phyloP scores from a whole-genome alignment of 2,113 vertebrate genomes.

The Sardina pilchardus region DNA sequence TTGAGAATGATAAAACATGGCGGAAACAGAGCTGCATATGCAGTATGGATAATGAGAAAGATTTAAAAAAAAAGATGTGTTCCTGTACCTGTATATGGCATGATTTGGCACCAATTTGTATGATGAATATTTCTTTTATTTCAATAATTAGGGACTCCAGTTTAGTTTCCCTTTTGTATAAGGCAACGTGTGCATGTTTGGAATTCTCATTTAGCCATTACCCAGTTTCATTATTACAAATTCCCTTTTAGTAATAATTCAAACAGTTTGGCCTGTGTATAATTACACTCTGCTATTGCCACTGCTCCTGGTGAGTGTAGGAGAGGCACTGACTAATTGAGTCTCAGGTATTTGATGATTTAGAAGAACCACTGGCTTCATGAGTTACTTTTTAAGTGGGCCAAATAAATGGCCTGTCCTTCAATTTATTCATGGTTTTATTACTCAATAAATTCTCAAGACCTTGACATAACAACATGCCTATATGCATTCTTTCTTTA shows the following conservation, averaged over 20 bases:
- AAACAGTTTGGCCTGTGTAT: not conserved
- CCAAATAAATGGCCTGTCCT: not conserved
- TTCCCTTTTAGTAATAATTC: not conserved
- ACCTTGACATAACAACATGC: not conserved
- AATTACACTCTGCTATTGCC: not conserved
- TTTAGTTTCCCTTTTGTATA: too few species aligned
- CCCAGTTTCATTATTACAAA: too few species aligned
- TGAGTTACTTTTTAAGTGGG: not conserved
- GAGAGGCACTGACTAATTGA: not conserved
- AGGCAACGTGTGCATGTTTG: too few species aligned
- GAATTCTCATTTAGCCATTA: too few species aligned
- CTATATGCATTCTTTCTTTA: not conserved
- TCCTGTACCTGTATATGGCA: too few species aligned
- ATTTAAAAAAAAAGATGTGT: too few species aligned
- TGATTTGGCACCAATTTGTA: too few species aligned
- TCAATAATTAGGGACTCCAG: too few species aligned
- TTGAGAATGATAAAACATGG: not conserved
- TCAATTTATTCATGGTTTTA: not conserved
- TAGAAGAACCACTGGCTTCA: not conserved
- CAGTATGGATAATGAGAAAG: too few species aligned
- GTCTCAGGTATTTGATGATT: not conserved
- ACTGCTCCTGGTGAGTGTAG: not conserved
- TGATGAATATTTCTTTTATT: too few species aligned
- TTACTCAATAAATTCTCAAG: not conserved
- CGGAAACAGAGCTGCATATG: too few species aligned